Base-by-base conservation (phyloP, 2,888 invertebrate species). In the Epinotia bilunana region DNA sequence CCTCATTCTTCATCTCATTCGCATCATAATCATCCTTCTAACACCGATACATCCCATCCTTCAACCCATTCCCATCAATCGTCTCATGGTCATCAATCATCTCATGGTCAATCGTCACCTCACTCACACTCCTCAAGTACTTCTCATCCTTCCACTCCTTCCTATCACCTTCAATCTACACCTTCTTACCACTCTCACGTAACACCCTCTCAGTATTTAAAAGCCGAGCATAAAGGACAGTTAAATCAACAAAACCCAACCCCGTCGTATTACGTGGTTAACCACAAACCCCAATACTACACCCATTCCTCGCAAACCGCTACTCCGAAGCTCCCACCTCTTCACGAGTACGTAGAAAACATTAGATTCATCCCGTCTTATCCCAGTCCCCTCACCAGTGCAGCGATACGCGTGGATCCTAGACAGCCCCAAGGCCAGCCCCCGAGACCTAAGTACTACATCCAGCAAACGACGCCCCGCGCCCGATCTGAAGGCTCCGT, bases 341-440 rank as follows among this genome's bases (percentile, higher is more conserved):
- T 88, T 77, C 88, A 83, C 18, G 85, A 91, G 78, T 89, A 89
- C 77, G 90, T 91, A 79, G 89, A 90, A 79, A 86, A 91, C 74
- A 87, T 91, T 71, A 83, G 82, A 33, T 78, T 89, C 61, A 61
- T 86, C 7, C 85, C 86, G 3, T 77, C 82, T 3, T 83, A 87
- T n/a, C 84, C 84, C n/a, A 81, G 69, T 28, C 46, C 69, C 3
- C 33, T 33, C 16, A 23, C 58, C 12, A 46, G 80, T 55, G 88
- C 87, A 64, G 79, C 85, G 23, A 88, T 91, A 78, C 87, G 87
- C 78, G 88, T 89, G 7, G 84, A 91, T 74, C 90, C 89, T 18
- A 84, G 90, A 77, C 89, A 90, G 82, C 73, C 81, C 18, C 79
- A 83, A 23, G 80, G 79, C 7, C 80, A 82, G n/a, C 72, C 79